These are phyloP conservation scores for Paraplagusia blochii DNA, from an alignment of 2,113 vertebrate genomes.

Conservation along the genomic window DNA sequence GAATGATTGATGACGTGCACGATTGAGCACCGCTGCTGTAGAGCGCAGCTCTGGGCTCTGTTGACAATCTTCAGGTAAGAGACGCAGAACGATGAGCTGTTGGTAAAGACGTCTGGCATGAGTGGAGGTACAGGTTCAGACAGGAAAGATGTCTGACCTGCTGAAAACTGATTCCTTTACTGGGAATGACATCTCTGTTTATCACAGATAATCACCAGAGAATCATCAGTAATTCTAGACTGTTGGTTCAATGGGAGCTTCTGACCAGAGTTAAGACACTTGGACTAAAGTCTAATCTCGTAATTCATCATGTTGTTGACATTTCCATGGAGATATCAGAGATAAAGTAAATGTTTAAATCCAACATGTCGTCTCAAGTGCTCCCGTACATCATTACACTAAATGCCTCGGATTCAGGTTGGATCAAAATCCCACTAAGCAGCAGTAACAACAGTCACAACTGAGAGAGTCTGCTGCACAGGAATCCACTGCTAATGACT, in stretches of 20 bases:
- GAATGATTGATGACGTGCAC: constrained; percentile 50
- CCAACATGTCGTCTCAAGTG: constrained; percentile 37
- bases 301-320: constrained; percentile 42
- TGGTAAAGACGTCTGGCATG: constrained; percentile 43
- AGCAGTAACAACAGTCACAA: neutral
- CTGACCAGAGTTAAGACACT: constrained; percentile 29
- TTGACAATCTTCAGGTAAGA: constrained; percentile 49
- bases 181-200: constrained; percentile 23
- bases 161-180: constrained; percentile 1
- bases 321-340: constrained; percentile 24
- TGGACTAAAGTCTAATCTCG: constrained; percentile 32
- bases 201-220: constrained; percentile 27
- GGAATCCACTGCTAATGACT: neutral
- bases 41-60: constrained; percentile 42
- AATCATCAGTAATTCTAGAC: constrained; percentile 43
- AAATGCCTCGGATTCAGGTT: constrained; percentile 10
- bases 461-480: neutral
- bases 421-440: constrained; percentile 16
- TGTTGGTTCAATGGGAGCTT: constrained; percentile 37
- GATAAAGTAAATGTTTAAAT: constrained; percentile 27
- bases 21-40: constrained; percentile 56
- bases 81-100: constrained; percentile 56
- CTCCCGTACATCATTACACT: constrained; percentile 7
- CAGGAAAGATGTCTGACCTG: constrained; percentile 42
- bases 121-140: constrained; percentile 49